A percentile compares a stretch with the other conserved stretches of the same genome.
Evolutionary conservation across 2,797 vertebrate species (phyloP).

Genomic region (Sebastes iracundus): DNA sequence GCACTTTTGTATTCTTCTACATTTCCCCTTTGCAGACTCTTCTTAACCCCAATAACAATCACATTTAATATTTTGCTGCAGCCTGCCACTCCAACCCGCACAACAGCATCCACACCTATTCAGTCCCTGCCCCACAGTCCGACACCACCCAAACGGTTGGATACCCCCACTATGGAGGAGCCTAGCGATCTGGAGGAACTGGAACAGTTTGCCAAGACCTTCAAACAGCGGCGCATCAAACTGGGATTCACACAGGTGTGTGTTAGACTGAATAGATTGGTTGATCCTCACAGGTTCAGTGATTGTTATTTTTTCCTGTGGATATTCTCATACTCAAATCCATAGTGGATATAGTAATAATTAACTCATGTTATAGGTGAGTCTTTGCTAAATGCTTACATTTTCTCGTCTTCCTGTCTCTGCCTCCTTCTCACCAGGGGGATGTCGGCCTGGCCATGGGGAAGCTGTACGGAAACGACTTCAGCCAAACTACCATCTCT

Average conservation of each 20-base stretch:
- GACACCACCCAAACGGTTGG: slow-evolving; percentile 96
- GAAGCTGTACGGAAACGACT: slow-evolving; percentile 99
- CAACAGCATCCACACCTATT: slow-evolving; percentile 94
- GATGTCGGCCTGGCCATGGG: slow-evolving; percentile 90
- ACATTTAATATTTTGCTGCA: slow-evolving; percentile 61
- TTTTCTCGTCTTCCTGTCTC: not conserved
- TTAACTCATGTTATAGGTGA: not conserved
- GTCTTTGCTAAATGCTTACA: not conserved
- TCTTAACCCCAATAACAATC: not conserved
- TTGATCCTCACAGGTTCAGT: not conserved
- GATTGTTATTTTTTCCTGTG: not conserved
- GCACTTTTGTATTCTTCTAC: not conserved
- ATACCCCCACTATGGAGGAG: slow-evolving; percentile 97
- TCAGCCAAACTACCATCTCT: slow-evolving; percentile 99
- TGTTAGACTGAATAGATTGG: not conserved
- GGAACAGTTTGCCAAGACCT: slow-evolving; percentile 99
- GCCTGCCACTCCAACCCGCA: slow-evolving; percentile 98
- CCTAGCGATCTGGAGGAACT: slow-evolving; percentile 99
- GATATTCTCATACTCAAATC: not conserved
- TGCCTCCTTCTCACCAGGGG: slow-evolving; percentile 58
- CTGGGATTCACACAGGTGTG: slow-evolving; percentile 99
- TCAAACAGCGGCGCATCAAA: slow-evolving; percentile 99
- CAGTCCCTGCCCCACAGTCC: slow-evolving; percentile 95
- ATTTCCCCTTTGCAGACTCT: not conserved
- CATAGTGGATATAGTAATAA: not conserved